These are phyloP conservation scores for Aporophyla nigra DNA, from an alignment of 2,888 invertebrate genomes.

Conservation along the genomic window DNA sequence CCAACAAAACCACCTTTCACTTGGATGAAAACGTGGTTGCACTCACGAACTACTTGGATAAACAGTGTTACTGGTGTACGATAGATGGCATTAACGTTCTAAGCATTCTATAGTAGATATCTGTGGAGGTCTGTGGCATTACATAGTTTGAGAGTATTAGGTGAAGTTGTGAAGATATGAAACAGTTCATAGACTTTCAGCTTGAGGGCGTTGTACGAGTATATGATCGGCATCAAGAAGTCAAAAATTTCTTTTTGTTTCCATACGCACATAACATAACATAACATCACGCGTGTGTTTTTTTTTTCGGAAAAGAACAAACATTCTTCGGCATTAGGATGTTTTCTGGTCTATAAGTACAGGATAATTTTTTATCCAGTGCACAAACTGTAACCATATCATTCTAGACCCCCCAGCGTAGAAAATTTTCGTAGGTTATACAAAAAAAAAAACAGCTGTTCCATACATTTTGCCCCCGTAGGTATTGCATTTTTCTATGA, in stretches of 20 bases:
- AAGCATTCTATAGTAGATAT: neutral
- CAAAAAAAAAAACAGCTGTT: no score
- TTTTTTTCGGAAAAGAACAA: neutral
- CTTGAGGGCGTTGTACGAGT: conserved; percentile 35
- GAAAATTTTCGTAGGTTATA: no score
- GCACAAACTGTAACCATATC: no score
- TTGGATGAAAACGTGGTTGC: neutral
- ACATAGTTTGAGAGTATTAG: conserved; percentile 16
- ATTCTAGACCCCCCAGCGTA: no score
- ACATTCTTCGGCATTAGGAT: no score
- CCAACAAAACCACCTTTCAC: conserved; percentile 41
- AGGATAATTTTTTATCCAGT: no score
- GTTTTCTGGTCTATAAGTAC: no score
- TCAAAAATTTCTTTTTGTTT: no score
- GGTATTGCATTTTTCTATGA: no score
- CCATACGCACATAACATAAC: neutral
- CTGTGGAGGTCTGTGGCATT: neutral
- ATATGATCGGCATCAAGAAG: neutral
- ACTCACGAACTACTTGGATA: neutral
- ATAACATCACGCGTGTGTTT: neutral
- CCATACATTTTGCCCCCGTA: no score
- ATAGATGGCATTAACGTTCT: conserved; percentile 52
- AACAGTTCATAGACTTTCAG: conserved; percentile 3
- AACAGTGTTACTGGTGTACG: neutral
- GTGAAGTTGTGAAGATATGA: neutral